Evolutionary conservation across 1,140 invertebrate genomes (phyloP), one percentile per base, ranked within the genome.

Genomic region (Phthorimaea operculella): DNA sequence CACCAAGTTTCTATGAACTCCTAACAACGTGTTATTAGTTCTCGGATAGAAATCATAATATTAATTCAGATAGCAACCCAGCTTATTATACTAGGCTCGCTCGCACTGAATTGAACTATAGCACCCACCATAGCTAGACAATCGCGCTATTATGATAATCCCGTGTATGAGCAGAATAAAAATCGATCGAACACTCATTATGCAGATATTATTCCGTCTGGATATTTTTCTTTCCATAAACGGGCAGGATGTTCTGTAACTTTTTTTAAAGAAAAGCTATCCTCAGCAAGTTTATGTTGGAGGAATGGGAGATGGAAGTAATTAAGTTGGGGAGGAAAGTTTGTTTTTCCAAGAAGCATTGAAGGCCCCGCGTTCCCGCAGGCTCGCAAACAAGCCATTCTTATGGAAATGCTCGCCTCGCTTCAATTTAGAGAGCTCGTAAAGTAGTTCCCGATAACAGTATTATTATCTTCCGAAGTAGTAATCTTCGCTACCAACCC

Each of bases 331-430:
- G 49, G 53, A 55, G 60, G 57, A 60, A 74, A 71, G 64, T 69
- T 74, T 71, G 60, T 68, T 62, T 68, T 71, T 66, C 60, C 60
- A 51, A 61, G 54, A 47, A 47, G 4, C 44, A 14, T 42, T 14
- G 39, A 42, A 14, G 11, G 44, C 15, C 14, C 15, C 12, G 12
- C n/a, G 12, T 15, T 47, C 16, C 57, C 52, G 33, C 15, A 33
- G 52, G 54, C 45, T 54, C 36, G 59, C 59, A 64, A 72, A 70
- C 63, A 58, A 66, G 56, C 68, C 64, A 73, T 77, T 77, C 68
- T 73, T 71, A 79, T 77, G 76, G 63, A 66, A 79, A 81, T 74
- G 34, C 44, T 1, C 52, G 62, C 21, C 6, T 28, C 14, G 14
- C 48, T 50, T 42, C 2, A 52, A 58, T 58, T 53, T 49, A 58